Conservation (phyloP, 2,113 vertebrate species). For the Rhea americana region DNA sequence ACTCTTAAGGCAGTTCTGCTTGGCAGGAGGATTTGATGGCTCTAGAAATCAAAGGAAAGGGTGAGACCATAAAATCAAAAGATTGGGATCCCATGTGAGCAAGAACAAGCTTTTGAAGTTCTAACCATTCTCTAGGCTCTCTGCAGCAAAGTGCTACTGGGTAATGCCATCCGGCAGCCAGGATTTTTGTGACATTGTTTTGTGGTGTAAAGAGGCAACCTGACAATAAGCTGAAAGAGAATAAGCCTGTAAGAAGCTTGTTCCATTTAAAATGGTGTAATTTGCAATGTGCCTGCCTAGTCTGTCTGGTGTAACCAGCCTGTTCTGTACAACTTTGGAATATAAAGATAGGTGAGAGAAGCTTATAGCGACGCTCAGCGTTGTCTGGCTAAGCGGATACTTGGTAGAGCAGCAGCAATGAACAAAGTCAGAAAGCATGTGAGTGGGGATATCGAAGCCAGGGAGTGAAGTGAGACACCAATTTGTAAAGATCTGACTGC, state of each 20-base stretch:
- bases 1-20: not conserved
- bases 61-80: not conserved
- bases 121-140: not conserved
- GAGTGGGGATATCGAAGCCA: not conserved
- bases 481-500: not conserved
- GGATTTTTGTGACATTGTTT: not conserved
- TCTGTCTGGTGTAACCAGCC: slow-evolving; percentile 23
- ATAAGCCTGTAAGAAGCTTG: not conserved
- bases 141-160: not conserved
- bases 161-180: not conserved
- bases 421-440: not conserved
- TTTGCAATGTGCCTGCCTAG: not conserved
- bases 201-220: not conserved
- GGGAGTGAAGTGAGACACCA: not conserved
- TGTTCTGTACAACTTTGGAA: not conserved
- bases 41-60: not conserved
- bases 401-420: not conserved
- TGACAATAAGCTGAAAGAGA: not conserved
- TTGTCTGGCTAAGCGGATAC: not conserved
- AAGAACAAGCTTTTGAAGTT: not conserved
- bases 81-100: not conserved
- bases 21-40: not conserved
- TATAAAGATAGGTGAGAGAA: not conserved
- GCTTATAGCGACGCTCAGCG: not conserved
- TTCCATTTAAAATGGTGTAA: not conserved